Percentiles rank a stretch among this genome's conserved stretches.
Evolutionary conservation across 2,113 vertebrate species (phyloP).

Genomic region (Phylloscopus trochiloides): DNA sequence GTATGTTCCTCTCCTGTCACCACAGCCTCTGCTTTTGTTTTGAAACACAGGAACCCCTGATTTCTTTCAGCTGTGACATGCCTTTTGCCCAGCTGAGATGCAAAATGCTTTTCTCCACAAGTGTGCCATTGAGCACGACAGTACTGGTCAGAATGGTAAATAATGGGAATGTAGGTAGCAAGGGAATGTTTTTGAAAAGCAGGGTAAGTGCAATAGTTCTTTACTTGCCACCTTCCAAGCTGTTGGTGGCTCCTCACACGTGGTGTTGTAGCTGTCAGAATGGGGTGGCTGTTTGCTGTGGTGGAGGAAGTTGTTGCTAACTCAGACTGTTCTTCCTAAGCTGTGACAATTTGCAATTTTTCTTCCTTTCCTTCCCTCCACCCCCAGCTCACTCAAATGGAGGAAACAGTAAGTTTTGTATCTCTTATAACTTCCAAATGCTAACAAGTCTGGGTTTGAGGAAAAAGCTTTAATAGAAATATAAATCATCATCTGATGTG

Average conservation of each 20-base stretch:
- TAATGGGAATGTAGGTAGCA: not conserved
- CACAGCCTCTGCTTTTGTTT: not conserved
- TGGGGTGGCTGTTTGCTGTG: not conserved
- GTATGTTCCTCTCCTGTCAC: not conserved
- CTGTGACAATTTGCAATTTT: not conserved
- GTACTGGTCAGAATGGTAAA: not conserved
- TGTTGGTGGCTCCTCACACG: not conserved
- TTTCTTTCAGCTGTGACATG: not conserved
- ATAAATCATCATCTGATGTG: not conserved
- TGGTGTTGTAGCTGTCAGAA: not conserved
- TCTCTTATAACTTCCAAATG: not conserved
- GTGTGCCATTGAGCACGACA: not conserved
- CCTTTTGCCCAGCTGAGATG: not conserved
- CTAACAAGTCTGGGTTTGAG: not conserved
- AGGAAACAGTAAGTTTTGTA: not conserved
- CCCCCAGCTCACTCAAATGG: not conserved
- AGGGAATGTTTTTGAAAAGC: not conserved
- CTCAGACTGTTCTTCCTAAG: not conserved
- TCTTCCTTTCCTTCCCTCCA: not conserved
- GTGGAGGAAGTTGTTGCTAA: not conserved
- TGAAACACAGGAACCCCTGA: not conserved
- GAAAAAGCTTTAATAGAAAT: conserved; percentile 18
- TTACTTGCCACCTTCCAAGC: not conserved
- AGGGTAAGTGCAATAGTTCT: not conserved
- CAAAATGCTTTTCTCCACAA: not conserved